These are phyloP conservation scores for Kryptolebias marmoratus DNA, from an alignment of 2,113 vertebrate genomes.

Conservation along the genomic window DNA sequence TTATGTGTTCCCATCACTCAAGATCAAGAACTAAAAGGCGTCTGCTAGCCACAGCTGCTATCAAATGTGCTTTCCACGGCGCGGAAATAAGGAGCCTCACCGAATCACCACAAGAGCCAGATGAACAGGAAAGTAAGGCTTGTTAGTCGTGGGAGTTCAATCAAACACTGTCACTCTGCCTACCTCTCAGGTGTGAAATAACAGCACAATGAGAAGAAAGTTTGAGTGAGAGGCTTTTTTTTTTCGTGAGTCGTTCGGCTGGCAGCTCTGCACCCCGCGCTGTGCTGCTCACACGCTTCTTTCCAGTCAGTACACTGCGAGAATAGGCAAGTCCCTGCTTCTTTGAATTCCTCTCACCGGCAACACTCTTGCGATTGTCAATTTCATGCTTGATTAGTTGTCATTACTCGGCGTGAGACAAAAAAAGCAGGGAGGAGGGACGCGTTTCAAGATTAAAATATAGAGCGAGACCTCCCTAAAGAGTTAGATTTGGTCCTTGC, in stretches of 20 bases:
- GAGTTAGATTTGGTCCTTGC: slow-evolving; percentile 51
- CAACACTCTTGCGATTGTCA: slow-evolving; percentile 79
- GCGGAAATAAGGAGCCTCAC: slow-evolving; percentile 10
- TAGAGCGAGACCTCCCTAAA: slow-evolving; percentile 69
- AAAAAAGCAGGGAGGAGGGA: slow-evolving; percentile 51
- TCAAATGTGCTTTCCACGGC: slow-evolving; percentile 27
- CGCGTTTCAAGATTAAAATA: slow-evolving; percentile 72
- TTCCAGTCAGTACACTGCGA: slow-evolving; percentile 47
- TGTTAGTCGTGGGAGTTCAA: slow-evolving; percentile 56
- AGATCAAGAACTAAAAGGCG: slow-evolving; percentile 23
- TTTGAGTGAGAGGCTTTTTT: slow-evolving; percentile 46
- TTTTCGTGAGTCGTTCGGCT: slow-evolving; percentile 26
- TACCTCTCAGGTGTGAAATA: slow-evolving; percentile 68
- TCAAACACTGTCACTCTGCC: slow-evolving; percentile 58
- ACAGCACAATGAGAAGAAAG: slow-evolving; percentile 57
- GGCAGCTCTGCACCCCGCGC: slow-evolving; percentile 22
- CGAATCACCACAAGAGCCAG: slow-evolving; percentile 16
- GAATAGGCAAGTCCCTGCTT: slow-evolving; percentile 54
- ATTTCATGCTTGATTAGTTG: slow-evolving; percentile 86
- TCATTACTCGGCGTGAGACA: slow-evolving; percentile 76
- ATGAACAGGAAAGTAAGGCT: slow-evolving; percentile 39
- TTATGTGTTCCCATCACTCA: not conserved
- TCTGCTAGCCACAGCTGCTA: slow-evolving; percentile 4
- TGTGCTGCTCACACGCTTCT: slow-evolving; percentile 21
- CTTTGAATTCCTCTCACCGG: slow-evolving; percentile 75